phyloP scores from a whole-genome alignment of 2,113 vertebrate genomes.

The Brachirus orientalis region DNA sequence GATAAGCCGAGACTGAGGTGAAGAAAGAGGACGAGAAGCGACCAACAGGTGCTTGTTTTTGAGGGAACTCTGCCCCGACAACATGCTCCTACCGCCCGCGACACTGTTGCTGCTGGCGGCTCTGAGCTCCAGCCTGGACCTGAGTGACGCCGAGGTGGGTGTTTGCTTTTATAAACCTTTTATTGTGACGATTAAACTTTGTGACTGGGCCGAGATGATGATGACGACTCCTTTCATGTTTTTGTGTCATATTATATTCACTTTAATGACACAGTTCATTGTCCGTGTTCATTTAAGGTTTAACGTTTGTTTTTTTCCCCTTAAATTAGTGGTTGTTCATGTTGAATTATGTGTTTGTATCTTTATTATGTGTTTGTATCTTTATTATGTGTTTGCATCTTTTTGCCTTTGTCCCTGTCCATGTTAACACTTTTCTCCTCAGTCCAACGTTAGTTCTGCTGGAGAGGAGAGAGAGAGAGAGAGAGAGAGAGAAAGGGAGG shows the following conservation, averaged over 20 bases:
- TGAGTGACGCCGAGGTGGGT: constrained; percentile 75
- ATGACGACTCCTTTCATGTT: not conserved
- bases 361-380: not conserved
- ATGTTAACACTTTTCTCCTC: constrained; percentile 6
- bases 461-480: constrained; percentile 11
- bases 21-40: constrained; percentile 32
- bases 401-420: not conserved
- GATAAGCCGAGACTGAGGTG: constrained; percentile 42
- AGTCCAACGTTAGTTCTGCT: constrained; percentile 37
- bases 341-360: too few relatives aligned
- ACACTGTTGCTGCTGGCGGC: constrained; percentile 66
- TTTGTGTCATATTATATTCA: not conserved
- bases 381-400: not conserved
- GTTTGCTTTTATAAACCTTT: too few relatives aligned
- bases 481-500: constrained; percentile 6
- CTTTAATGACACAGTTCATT: not conserved
- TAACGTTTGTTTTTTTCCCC: too few relatives aligned
- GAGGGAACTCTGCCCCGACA: constrained; percentile 36
- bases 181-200: not conserved
- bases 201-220: too few relatives aligned
- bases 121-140: constrained; percentile 54
- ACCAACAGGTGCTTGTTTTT: constrained; percentile 48
- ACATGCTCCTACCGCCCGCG: constrained; percentile 68
- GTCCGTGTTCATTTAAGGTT: not conserved
- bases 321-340: too few relatives aligned